Percentiles rank a stretch among this genome's conserved stretches.
These are phyloP conservation scores for Amitus sp. DNA, from an alignment of 2,888 invertebrate species.

Conservation along the genomic window DNA sequence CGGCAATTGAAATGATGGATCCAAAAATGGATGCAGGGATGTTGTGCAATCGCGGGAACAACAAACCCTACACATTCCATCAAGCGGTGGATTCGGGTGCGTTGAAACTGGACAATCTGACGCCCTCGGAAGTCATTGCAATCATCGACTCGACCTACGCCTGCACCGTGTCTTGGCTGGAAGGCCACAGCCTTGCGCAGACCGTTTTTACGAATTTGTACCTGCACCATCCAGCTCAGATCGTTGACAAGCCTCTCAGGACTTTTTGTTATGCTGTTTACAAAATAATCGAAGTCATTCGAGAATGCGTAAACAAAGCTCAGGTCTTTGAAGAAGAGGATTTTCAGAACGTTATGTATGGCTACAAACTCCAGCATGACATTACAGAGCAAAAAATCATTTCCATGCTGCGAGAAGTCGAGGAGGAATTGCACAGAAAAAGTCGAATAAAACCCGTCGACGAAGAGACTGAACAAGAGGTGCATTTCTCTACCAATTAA, in stretches of 20 bases:
- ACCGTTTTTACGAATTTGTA: slow-evolving; percentile 97
- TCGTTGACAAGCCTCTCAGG: slow-evolving; percentile 83
- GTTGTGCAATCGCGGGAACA: slow-evolving; percentile 89
- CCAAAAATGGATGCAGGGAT: slow-evolving; percentile 99
- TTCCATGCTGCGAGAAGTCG: slow-evolving; percentile 87
- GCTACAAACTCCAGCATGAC: slow-evolving; percentile 85
- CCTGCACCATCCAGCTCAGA: slow-evolving; percentile 87
- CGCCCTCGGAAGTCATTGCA: slow-evolving; percentile 85
- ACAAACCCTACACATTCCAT: slow-evolving; percentile 86
- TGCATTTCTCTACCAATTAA: slow-evolving; percentile 34
- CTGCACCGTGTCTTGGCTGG: slow-evolving; percentile 96
- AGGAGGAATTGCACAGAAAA: slow-evolving; percentile 86
- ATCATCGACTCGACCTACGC: slow-evolving; percentile 94
- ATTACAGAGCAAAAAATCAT: slow-evolving; percentile 84
- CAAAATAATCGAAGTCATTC: slow-evolving; percentile 88
- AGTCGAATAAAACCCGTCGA: slow-evolving; percentile 70
- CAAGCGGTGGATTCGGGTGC: slow-evolving; percentile 85
- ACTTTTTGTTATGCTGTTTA: slow-evolving; percentile 89
- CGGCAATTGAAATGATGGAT: slow-evolving; percentile 99
- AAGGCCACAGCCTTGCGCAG: slow-evolving; percentile 95
- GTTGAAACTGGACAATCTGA: slow-evolving; percentile 80
- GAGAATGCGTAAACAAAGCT: slow-evolving; percentile 88
- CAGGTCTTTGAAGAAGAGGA: slow-evolving; percentile 96
- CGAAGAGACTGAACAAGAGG: slow-evolving; percentile 64
- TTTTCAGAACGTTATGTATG: slow-evolving; percentile 93